Evolutionary conservation across 1,140 invertebrate species (phyloP).

Genomic region (Probaryconus sp.): DNA sequence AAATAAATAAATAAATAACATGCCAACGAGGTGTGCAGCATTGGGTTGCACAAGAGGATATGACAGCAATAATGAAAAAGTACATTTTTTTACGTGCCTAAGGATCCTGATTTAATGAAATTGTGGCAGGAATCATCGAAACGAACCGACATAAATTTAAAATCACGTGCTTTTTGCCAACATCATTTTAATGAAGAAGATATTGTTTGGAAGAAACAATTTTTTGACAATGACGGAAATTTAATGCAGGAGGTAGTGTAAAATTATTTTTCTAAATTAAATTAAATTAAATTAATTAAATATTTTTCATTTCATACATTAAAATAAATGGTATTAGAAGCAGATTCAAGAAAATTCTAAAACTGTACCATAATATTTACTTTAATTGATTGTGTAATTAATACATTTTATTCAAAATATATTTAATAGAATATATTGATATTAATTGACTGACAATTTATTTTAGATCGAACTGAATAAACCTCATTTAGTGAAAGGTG

Average conservation of each 20-base stretch:
- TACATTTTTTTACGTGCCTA: conserved; percentile 45
- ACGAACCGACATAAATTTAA: conserved; percentile 16
- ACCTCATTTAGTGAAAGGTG: too few species aligned
- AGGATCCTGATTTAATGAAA: conserved; percentile 12
- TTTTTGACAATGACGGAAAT: conserved; percentile 19
- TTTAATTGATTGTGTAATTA: too few species aligned
- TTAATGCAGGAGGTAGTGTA: conserved; percentile 9
- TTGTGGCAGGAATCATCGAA: conserved; percentile 29
- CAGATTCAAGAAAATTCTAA: too few species aligned
- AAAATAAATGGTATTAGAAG: too few species aligned
- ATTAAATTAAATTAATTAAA: neutral
- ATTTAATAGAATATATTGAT: too few species aligned
- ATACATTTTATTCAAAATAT: too few species aligned
- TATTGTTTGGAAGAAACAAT: conserved; percentile 30
- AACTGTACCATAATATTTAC: too few species aligned
- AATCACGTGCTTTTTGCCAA: conserved; percentile 36
- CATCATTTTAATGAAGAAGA: conserved; percentile 41
- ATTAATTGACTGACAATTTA: too few species aligned
- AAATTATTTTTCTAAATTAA: conserved; percentile 13
- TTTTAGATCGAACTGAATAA: too few species aligned
- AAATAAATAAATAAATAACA: conserved; percentile 3
- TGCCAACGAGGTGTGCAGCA: conserved; percentile 27
- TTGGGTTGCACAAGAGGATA: conserved; percentile 40
- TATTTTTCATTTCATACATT: neutral
- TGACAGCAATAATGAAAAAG: conserved; percentile 30